Evolutionary conservation across 2,113 vertebrate genomes (phyloP).

Genomic region (Xenopus borealis): DNA sequence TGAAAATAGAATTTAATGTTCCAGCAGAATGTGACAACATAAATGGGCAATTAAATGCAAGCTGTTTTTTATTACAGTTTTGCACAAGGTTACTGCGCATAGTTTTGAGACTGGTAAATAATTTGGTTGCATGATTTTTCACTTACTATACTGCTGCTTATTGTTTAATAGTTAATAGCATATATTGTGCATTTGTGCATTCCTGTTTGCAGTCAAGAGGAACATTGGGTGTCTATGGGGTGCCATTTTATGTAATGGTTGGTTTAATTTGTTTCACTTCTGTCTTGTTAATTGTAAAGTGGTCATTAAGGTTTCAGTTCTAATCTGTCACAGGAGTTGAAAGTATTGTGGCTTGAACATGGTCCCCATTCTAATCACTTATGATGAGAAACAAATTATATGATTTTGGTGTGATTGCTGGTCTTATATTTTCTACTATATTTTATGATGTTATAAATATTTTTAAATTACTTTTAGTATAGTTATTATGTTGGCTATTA

Average conservation of each 20-base stretch:
- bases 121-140: slow-evolving; percentile 53
- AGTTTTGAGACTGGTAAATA: slow-evolving; percentile 4
- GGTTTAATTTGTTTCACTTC: slow-evolving; percentile 84
- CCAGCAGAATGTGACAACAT: not conserved
- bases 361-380: slow-evolving; percentile 77
- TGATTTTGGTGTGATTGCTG: slow-evolving; percentile 78
- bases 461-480: slow-evolving; percentile 81
- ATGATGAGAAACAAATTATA: slow-evolving; percentile 82
- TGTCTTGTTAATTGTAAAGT: slow-evolving; percentile 85
- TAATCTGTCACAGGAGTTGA: slow-evolving; percentile 79
- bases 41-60: slow-evolving; percentile 3
- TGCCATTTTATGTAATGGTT: slow-evolving; percentile 79
- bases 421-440: slow-evolving; percentile 78
- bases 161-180: slow-evolving; percentile 65
- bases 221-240: slow-evolving; percentile 75
- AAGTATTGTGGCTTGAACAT: slow-evolving; percentile 74
- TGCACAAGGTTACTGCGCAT: not conserved
- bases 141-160: slow-evolving; percentile 60
- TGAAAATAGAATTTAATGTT: slow-evolving; percentile 8
- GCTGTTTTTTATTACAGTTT: slow-evolving; percentile 7
- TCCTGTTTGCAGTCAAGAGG: slow-evolving; percentile 77
- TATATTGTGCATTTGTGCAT: slow-evolving; percentile 71
- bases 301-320: slow-evolving; percentile 82
- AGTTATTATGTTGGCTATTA: slow-evolving; percentile 78
- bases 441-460: slow-evolving; percentile 81